phyloP scores from a whole-genome alignment of 92 coral and sea anemone genomes.

The Anthopleura xanthogrammica region DNA sequence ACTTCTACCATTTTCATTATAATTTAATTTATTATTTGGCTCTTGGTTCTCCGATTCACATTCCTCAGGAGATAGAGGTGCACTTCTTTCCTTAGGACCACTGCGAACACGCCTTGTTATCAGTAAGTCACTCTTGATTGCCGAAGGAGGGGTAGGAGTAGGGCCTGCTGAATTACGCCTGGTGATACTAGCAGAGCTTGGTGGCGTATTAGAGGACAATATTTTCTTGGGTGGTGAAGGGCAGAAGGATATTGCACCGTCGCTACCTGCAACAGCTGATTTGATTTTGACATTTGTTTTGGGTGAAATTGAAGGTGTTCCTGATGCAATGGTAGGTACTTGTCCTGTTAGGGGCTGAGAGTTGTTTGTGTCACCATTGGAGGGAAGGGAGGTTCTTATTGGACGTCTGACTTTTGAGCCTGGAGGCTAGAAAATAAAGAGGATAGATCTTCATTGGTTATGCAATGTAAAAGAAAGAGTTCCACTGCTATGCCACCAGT shows the following conservation, averaged over 20 bases:
- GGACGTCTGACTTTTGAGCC: conserved; percentile 64
- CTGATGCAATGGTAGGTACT: conserved; percentile 23
- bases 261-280: conserved; percentile 38
- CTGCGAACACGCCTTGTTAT: conserved; percentile 79
- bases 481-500: no score
- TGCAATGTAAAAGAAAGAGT: no score
- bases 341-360: conserved; percentile 12
- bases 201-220: conserved; percentile 55
- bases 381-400: conserved; percentile 46
- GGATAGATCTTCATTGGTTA: background rate
- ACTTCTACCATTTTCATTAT: conserved; percentile 25
- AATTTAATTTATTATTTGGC: conserved; percentile 34
- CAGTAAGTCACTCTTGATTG: conserved; percentile 38
- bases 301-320: conserved; percentile 17
- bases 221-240: conserved; percentile 74
- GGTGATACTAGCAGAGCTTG: conserved; percentile 23
- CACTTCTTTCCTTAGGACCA: conserved; percentile 84
- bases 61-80: conserved; percentile 42
- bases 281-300: conserved; percentile 42
- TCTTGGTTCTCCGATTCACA: conserved; percentile 55
- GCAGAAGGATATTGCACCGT: conserved; percentile 42
- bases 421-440: conserved; percentile 47
- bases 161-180: conserved; percentile 69
- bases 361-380: conserved; percentile 36
- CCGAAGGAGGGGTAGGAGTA: conserved; percentile 66